phyloP scores from a whole-genome alignment of 53 echinoderm and acorn worm genomes.

The Mesocentrotus franciscanus region DNA sequence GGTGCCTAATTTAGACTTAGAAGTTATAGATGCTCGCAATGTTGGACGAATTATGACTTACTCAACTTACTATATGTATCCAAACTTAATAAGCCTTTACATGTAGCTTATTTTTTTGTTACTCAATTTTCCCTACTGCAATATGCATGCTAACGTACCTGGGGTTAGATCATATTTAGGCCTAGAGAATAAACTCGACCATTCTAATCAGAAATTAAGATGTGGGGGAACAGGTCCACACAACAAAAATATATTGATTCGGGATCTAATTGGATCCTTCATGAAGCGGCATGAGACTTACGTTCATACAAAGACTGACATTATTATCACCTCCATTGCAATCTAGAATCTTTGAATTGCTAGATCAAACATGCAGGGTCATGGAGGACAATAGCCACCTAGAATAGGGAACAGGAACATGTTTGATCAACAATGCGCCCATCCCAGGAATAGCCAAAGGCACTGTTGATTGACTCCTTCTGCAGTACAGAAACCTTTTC shows the following conservation, averaged over 20 bases:
- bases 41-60: too few relatives aligned
- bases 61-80: too few relatives aligned
- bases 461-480: neutral
- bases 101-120: too few relatives aligned
- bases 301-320: neutral
- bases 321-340: neutral
- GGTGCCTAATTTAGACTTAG: too few relatives aligned
- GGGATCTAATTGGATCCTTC: neutral
- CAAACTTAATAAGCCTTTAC: too few relatives aligned
- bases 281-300: neutral
- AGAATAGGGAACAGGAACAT: neutral
- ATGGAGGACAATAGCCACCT: neutral
- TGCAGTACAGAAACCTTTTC: neutral
- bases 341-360: neutral
- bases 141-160: too few relatives aligned
- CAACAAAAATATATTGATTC: neutral
- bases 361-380: conserved; percentile 37
- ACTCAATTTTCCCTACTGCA: too few relatives aligned
- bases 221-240: too few relatives aligned
- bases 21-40: too few relatives aligned
- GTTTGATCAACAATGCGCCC: neutral
- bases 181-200: too few relatives aligned
- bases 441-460: conserved; percentile 22
- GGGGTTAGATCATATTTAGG: too few relatives aligned
- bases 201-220: too few relatives aligned